These are phyloP conservation scores for Corythornis madagascariensis DNA, from an alignment of 2,113 vertebrate species.

Conservation along the genomic window DNA sequence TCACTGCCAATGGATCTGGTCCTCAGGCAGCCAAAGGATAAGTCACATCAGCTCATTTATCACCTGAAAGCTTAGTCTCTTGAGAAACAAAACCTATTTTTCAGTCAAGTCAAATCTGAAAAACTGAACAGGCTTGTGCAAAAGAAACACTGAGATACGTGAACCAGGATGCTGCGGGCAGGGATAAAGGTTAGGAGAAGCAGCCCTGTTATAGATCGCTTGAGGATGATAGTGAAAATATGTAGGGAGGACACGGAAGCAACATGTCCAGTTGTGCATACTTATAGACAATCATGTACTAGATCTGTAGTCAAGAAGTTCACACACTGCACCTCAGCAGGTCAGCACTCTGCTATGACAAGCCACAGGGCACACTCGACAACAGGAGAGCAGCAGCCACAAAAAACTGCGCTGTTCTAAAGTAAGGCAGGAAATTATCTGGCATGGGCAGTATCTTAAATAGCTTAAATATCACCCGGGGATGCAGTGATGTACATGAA, in stretches of 20 bases:
- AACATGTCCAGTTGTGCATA: not conserved
- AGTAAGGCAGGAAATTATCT: not conserved
- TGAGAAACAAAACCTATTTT: not conserved
- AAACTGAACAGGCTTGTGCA: not conserved
- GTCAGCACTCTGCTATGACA: not conserved
- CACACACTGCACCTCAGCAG: not conserved
- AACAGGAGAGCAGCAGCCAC: not conserved
- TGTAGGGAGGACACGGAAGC: not conserved
- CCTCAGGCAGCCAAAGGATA: not conserved
- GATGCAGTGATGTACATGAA: not conserved
- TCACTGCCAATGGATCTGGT: fast-evolving
- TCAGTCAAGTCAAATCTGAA: not conserved
- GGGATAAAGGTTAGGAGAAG: not conserved
- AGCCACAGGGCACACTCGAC: not conserved
- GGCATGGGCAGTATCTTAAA: not conserved
- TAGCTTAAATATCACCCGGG: not conserved
- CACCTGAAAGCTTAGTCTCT: not conserved
- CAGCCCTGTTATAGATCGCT: not conserved
- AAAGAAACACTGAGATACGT: not conserved
- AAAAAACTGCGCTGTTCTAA: not conserved
- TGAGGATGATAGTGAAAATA: not conserved
- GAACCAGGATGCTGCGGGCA: not conserved
- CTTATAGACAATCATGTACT: not conserved
- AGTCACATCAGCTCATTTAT: not conserved
- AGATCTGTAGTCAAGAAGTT: not conserved